Base-by-base conservation (phyloP, 2,888 invertebrate species). In the Chloroclystis v-ata region DNA sequence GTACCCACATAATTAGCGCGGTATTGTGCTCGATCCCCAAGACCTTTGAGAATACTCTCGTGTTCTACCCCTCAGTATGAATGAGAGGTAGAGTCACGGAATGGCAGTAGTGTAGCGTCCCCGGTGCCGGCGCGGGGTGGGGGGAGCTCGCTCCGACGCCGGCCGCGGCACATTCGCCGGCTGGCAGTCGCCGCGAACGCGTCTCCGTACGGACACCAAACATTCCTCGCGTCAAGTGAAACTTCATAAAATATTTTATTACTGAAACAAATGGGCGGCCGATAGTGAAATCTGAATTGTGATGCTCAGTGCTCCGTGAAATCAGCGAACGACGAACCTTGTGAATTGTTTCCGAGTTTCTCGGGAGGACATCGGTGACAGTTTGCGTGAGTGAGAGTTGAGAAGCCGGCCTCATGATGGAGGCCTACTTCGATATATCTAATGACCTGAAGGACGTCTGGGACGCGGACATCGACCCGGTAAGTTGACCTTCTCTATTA, bases 391-490 rank as follows among this genome's bases (percentile, higher is more conserved):
- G 74, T 78, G 78, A 67, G 72, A 69, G 69, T 72, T 71, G 57
- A 69, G 62, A 69, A 49, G 61, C 61, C 78, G 76, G 81, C 81
- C 81, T 80, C 84, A 75, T 80, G 81, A 92, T 92, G 92, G 92
- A 92, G 85, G 89, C 90, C 66, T 93, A 93, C 85, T 94, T 92
- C 86, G 94, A 94, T 83, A 91, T 92, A 76, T 91, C 90, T 67
- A 89, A 90, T 54, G 92, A 92, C 82, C 89, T 94, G 71, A 92
- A 92, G 89, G 94, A 94, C 82, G 89, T 94, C 70, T 94, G 94
- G 94, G 94, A 94, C 78, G 91, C 93, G 66, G 94, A 94, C 87
- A 89, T 94, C 75, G 94, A 94, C 89, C 92, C 94, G 92, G 94
- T 94, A 81, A 93, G 93, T 90, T 70, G 77, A 78, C 80, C 81